phyloP scores from a whole-genome alignment of 35 echinoderm and acorn worm species.

The Lytechinus variegatus region DNA sequence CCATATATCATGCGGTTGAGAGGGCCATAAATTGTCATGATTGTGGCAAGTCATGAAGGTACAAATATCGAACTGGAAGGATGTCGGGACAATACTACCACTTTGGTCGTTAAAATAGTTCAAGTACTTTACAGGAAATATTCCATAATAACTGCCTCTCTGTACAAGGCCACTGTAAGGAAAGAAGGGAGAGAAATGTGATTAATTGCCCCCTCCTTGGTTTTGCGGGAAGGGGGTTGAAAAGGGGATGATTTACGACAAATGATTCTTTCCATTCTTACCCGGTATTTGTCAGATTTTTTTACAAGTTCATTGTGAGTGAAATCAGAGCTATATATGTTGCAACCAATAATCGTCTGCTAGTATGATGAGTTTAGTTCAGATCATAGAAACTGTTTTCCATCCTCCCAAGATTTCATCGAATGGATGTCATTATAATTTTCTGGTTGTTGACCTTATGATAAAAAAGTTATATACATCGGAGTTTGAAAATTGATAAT shows the following conservation, averaged over 20 bases:
- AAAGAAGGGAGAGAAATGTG: not conserved
- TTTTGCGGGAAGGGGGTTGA: slow-evolving; percentile 6
- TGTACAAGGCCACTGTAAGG: not conserved
- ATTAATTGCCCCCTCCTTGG: not conserved
- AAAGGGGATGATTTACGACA: not conserved
- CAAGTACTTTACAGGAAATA: slow-evolving; percentile 3
- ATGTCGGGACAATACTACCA: not conserved
- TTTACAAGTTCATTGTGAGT: not conserved
- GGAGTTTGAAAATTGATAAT: not conserved
- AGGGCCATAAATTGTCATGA: not conserved
- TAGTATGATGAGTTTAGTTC: not conserved
- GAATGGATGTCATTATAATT: slow-evolving; percentile 5
- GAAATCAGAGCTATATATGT: not conserved
- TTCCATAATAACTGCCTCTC: not conserved
- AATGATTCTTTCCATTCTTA: not conserved
- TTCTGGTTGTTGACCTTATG: not conserved
- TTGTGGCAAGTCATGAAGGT: not conserved
- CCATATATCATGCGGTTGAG: not conserved
- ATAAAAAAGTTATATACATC: not conserved
- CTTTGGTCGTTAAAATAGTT: not conserved
- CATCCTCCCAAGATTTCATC: not conserved
- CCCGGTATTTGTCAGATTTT: not conserved
- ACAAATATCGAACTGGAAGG: not conserved
- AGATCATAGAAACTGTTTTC: not conserved
- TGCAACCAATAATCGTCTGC: not conserved